Conservation (phyloP, 1,140 invertebrate species). For the Macrotrachela quadricornifera region DNA sequence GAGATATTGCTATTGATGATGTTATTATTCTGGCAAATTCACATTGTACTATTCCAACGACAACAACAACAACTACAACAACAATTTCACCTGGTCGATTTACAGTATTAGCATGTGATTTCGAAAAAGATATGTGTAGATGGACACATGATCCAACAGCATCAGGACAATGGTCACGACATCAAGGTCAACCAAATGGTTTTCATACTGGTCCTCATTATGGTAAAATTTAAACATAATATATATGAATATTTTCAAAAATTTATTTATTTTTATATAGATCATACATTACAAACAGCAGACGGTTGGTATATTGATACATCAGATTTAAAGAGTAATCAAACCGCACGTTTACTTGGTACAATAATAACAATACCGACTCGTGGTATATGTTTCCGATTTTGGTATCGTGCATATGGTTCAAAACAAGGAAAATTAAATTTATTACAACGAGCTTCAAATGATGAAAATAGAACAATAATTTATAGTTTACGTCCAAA, state of each 20-base stretch:
- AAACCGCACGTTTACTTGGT: conserved; percentile 4
- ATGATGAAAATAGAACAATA: background rate
- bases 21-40: background rate
- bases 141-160: conserved; percentile 18
- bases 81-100: conserved; percentile 10
- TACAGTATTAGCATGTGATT: conserved; percentile 17
- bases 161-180: background rate
- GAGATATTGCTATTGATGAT: conserved; percentile 7
- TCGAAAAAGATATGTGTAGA: conserved; percentile 17
- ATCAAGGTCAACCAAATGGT: too few species aligned
- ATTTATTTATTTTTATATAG: background rate
- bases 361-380: background rate
- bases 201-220: too few species aligned
- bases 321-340: background rate
- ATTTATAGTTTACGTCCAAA: conserved; percentile 2
- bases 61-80: background rate
- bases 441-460: too few species aligned
- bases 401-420: conserved; percentile 7
- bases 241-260: too few species aligned
- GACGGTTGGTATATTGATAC: background rate
- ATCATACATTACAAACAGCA: conserved; percentile 3
- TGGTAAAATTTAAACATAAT: too few species aligned
- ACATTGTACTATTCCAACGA: background rate
- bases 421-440: background rate
- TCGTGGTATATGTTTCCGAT: conserved; percentile 4